A percentile compares a stretch with the other conserved stretches of the same genome.
Evolutionary conservation across 2,113 vertebrate genomes (phyloP).

Genomic region (Tachycineta bicolor): DNA sequence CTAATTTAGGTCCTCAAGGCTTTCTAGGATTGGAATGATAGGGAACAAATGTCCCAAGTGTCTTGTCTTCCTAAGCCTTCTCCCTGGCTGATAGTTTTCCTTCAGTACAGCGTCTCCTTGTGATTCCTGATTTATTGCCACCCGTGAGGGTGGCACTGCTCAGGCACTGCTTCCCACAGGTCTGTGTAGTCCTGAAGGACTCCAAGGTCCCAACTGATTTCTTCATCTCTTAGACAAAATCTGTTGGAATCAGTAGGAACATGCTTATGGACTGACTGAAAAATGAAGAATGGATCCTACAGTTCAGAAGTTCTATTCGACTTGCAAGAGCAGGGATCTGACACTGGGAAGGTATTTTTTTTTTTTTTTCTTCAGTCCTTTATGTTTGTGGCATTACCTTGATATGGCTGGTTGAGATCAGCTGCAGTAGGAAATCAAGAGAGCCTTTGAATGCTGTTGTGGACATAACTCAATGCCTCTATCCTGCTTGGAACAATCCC

Average conservation of each 20-base stretch:
- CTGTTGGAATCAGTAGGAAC: not conserved
- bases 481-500: not conserved
- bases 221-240: not conserved
- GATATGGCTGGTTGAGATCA: not conserved
- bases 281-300: not conserved
- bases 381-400: not conserved
- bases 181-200: not conserved
- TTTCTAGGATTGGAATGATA: not conserved
- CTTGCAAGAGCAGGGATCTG: not conserved
- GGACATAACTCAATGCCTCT: not conserved
- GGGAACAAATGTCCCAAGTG: not conserved
- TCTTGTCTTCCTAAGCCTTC: not conserved
- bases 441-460: not conserved
- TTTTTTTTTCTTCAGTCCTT: not conserved
- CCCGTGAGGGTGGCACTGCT: not conserved
- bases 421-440: not conserved
- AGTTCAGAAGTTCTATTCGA: not conserved
- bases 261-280: not conserved
- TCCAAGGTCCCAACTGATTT: not conserved
- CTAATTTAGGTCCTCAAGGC: not conserved
- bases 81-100: not conserved
- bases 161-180: not conserved
- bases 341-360: not conserved
- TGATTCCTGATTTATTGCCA: accelerated
- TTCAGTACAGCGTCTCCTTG: not conserved